Conservation (phyloP, 1,140 invertebrate genomes). For the Ladona fulva region DNA sequence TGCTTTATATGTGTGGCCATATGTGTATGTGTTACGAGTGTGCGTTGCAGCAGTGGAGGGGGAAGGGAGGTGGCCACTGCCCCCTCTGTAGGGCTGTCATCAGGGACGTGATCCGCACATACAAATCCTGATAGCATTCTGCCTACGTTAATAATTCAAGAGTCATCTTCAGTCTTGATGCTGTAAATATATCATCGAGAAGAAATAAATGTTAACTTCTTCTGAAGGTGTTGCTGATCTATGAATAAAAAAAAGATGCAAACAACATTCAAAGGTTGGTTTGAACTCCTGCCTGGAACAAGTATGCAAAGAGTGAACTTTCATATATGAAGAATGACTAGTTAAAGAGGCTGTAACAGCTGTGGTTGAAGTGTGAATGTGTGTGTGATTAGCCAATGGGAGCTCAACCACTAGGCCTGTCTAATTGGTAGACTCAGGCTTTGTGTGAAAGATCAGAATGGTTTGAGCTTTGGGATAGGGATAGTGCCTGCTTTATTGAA, state of each 20-base stretch:
- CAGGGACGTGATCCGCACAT: constrained; percentile 89
- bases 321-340: no score
- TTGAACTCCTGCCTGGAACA: no score
- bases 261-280: no score
- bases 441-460: not conserved
- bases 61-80: constrained; percentile 81
- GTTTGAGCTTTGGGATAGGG: not conserved
- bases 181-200: not conserved
- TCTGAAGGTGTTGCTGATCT: not conserved
- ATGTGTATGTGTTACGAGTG: constrained; percentile 99
- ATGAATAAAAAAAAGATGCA: no score
- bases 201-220: not conserved
- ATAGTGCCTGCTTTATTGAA: constrained; percentile 1
- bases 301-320: no score
- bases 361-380: not conserved
- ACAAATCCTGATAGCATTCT: constrained; percentile 60
- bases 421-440: not conserved
- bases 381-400: not conserved
- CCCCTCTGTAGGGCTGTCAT: constrained; percentile 89
- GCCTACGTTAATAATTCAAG: not conserved
- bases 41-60: constrained; percentile 82
- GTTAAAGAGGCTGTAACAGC: no score
- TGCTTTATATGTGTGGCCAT: constrained; percentile 93
- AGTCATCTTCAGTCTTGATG: not conserved
- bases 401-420: not conserved